Percentiles rank a stretch among this genome's conserved stretches.
These are phyloP conservation scores for Rhynchophorus ferrugineus DNA, from an alignment of 1,140 invertebrate species.

Conservation along the genomic window DNA sequence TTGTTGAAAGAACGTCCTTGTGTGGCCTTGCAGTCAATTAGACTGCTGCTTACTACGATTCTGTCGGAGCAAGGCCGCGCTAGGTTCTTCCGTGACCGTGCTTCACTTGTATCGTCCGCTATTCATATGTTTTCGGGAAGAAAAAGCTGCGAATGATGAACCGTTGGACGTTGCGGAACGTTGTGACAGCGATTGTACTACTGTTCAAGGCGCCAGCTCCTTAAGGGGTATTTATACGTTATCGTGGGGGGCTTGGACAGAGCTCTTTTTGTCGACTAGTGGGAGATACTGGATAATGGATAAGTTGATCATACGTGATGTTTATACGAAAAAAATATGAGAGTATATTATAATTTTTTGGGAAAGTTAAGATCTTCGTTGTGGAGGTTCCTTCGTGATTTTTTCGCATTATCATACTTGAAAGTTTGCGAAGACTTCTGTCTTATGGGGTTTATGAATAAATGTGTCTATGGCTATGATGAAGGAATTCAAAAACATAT, in stretches of 20 bases:
- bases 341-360: background rate
- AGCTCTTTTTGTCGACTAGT: background rate
- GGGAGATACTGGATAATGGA: background rate
- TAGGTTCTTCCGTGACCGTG: conserved; percentile 10
- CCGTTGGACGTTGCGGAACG: too few species aligned
- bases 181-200: background rate
- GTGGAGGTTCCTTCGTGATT: too few species aligned
- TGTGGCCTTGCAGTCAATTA: conserved; percentile 12
- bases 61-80: conserved; percentile 4
- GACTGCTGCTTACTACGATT: conserved; percentile 11
- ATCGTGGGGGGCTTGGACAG: background rate
- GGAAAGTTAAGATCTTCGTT: background rate
- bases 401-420: too few species aligned
- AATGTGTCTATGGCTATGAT: too few species aligned
- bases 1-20: conserved; percentile 18
- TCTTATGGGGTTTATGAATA: too few species aligned
- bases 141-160: conserved; percentile 5
- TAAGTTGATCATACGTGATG: background rate
- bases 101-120: conserved; percentile 6
- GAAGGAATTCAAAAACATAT: too few species aligned
- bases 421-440: too few species aligned
- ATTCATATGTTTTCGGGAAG: conserved; percentile 7
- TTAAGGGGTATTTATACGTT: conserved; percentile 2
- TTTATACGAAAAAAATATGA: too few species aligned
- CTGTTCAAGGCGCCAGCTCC: background rate